Percentiles rank a stretch among this genome's conserved stretches.
Conservation (phyloP, 2,888 invertebrate species). For the Liposcelis brunnea region DNA sequence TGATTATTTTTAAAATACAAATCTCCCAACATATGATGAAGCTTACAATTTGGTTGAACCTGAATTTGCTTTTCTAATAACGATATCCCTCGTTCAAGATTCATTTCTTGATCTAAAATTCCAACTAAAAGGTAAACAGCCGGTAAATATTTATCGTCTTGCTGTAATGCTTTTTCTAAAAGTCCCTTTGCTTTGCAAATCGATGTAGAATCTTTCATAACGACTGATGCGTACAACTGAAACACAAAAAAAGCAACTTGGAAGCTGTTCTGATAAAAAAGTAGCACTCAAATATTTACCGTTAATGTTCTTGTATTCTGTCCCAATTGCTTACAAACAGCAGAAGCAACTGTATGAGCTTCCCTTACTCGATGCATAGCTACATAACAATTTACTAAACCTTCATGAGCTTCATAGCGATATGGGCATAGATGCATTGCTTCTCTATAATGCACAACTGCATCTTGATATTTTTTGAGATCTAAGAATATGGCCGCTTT, state of each 20-base stretch:
- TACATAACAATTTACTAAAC: conserved; percentile 57
- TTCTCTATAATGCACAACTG: conserved; percentile 46
- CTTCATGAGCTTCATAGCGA: conserved; percentile 58
- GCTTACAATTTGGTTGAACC: conserved; percentile 38
- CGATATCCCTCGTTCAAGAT: conserved; percentile 46
- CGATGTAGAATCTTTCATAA: conserved; percentile 46
- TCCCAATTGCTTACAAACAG: conserved; percentile 52
- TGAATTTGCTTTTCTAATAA: conserved; percentile 47
- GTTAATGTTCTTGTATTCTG: conserved; percentile 55
- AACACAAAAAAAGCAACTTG: conserved; percentile 22
- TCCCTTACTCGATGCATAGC: conserved; percentile 49
- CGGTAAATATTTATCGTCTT: conserved; percentile 52
- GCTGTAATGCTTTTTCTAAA: conserved; percentile 51
- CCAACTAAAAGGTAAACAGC: conserved; percentile 56
- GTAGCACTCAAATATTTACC: conserved; percentile 28
- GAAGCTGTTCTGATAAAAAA: too few species aligned
- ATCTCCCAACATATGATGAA: conserved; percentile 49
- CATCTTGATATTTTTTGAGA: conserved; percentile 46
- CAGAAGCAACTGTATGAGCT: conserved; percentile 51
- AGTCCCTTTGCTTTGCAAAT: conserved; percentile 45
- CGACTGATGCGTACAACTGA: conserved; percentile 55
- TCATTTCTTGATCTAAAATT: conserved; percentile 44
- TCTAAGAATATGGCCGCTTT: conserved; percentile 51
- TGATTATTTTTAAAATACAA: conserved; percentile 40
- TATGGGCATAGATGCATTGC: conserved; percentile 42